These are phyloP conservation scores for Neosilurus mollespiculum DNA, from an alignment of 2,797 vertebrate species.

Conservation along the genomic window DNA sequence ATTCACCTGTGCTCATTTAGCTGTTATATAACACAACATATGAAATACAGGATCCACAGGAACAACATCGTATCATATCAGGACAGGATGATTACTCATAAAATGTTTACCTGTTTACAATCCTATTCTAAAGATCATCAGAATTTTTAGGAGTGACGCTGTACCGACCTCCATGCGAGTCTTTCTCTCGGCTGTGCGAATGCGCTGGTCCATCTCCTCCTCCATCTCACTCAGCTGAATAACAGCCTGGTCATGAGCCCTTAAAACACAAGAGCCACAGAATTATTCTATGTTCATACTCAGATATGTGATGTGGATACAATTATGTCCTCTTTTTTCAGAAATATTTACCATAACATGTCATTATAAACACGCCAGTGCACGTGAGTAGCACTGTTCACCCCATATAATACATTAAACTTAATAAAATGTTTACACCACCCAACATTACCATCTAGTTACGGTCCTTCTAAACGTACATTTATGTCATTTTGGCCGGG, in stretches of 20 bases:
- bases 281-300: background rate
- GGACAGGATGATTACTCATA: background rate
- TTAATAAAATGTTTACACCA: background rate
- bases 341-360: background rate
- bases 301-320: background rate
- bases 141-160: background rate
- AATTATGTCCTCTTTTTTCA: background rate
- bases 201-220: slow-evolving; percentile 97
- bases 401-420: background rate
- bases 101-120: background rate
- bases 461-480: background rate
- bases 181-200: slow-evolving; percentile 83
- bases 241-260: slow-evolving; percentile 92
- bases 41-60: slow-evolving; percentile 1
- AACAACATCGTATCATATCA: background rate
- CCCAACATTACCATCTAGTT: background rate
- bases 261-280: slow-evolving; percentile 55
- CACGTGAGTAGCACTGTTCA: background rate
- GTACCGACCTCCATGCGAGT: slow-evolving; percentile 81
- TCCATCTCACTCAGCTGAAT: slow-evolving; percentile 93
- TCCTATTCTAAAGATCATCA: background rate
- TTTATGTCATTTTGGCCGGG: too few species aligned
- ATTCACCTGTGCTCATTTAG: slow-evolving; percentile 33
- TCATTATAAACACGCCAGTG: background rate
- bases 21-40: slow-evolving; percentile 7